phyloP scores from a whole-genome alignment of 2,888 invertebrate genomes.

The Tenthredo scrophulariae region DNA sequence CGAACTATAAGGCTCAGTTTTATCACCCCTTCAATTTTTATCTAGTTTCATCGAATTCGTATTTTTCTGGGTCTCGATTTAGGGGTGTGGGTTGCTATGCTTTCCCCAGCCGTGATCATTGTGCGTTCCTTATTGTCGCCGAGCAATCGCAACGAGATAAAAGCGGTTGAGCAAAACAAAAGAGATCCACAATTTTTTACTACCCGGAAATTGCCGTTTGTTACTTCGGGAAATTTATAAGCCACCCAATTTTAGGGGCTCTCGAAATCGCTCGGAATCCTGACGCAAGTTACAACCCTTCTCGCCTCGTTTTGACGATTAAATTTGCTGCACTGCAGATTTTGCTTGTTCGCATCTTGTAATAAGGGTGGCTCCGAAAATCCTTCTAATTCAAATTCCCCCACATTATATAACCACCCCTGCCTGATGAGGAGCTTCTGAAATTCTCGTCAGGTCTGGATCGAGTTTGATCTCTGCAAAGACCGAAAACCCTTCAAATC shows the following conservation, averaged over 20 bases:
- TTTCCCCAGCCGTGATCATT: neutral
- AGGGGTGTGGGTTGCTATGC: neutral
- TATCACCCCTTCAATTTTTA: slow-evolving; percentile 51
- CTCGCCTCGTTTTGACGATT: neutral
- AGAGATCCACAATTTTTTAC: slow-evolving; percentile 38
- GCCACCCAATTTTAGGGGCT: slow-evolving; percentile 34
- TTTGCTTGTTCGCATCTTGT: slow-evolving; percentile 27
- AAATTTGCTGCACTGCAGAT: slow-evolving; percentile 38
- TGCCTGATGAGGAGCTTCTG: neutral
- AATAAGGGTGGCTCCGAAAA: slow-evolving; percentile 15
- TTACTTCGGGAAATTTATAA: slow-evolving; percentile 6
- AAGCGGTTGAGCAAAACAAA: slow-evolving; percentile 17
- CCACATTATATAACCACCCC: neutral
- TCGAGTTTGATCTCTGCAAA: neutral
- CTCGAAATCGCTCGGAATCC: slow-evolving; percentile 1
- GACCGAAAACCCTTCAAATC: neutral
- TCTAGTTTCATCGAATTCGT: slow-evolving; percentile 51
- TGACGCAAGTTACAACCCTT: neutral
- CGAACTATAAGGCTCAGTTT: slow-evolving; percentile 45
- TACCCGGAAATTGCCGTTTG: slow-evolving; percentile 34
- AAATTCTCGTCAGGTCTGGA: slow-evolving; percentile 14
- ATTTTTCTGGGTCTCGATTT: slow-evolving; percentile 24
- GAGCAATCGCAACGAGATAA: slow-evolving; percentile 15
- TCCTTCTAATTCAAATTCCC: slow-evolving; percentile 20
- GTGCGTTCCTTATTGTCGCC: slow-evolving; percentile 9